Evolutionary conservation across 1,140 invertebrate genomes (phyloP).

Genomic region (Andrena cerasifolii): DNA sequence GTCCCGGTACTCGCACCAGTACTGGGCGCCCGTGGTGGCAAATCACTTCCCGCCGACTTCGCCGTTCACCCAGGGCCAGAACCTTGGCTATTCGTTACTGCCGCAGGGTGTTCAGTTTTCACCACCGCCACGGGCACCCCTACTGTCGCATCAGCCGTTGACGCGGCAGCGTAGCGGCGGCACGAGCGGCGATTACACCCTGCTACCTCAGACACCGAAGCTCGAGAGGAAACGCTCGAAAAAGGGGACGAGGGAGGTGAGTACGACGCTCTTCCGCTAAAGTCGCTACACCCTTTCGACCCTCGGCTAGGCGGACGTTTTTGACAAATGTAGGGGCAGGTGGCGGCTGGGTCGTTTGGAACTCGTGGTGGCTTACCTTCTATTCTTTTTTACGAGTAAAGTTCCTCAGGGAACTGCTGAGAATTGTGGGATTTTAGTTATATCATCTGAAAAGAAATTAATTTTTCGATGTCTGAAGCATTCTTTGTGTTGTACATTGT

Average conservation of each 20-base stretch:
- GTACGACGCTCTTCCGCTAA: slow-evolving; percentile 21
- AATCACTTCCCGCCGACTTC: slow-evolving; percentile 85
- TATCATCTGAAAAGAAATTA: too few species aligned
- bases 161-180: slow-evolving; percentile 77
- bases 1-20: slow-evolving; percentile 77
- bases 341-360: too few species aligned
- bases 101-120: slow-evolving; percentile 77
- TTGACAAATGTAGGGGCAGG: too few species aligned
- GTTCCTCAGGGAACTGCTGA: too few species aligned
- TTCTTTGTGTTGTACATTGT: too few species aligned
- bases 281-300: neutral
- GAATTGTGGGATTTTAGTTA: too few species aligned
- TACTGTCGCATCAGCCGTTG: slow-evolving; percentile 69
- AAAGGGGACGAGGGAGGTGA: slow-evolving; percentile 77
- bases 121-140: slow-evolving; percentile 72
- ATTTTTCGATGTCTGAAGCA: too few species aligned
- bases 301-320: too few species aligned
- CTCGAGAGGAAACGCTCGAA: slow-evolving; percentile 77
- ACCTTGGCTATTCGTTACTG: slow-evolving; percentile 75
- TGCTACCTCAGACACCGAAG: slow-evolving; percentile 79
- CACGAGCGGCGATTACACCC: slow-evolving; percentile 77
- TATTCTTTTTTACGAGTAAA: neutral
- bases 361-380: too few species aligned
- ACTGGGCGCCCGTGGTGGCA: slow-evolving; percentile 85
- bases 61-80: slow-evolving; percentile 82